Conservation (phyloP, 2,888 invertebrate genomes). For the Melikaiella ostensackeni region DNA sequence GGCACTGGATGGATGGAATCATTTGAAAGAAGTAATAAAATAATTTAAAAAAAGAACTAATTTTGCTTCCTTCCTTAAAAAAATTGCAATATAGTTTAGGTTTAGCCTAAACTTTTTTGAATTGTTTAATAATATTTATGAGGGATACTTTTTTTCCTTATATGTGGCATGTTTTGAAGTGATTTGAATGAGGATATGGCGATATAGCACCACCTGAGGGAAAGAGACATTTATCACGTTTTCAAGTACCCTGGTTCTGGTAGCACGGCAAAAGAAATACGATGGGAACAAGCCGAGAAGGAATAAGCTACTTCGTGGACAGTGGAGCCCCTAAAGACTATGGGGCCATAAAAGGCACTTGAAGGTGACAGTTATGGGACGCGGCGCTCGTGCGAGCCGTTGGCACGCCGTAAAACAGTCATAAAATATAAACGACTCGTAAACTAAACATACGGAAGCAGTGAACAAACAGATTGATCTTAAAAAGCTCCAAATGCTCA, state of each 20-base stretch:
- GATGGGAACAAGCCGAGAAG: constrained; percentile 28
- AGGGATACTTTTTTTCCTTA: neutral
- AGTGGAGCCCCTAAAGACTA: constrained; percentile 65
- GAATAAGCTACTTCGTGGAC: constrained; percentile 51
- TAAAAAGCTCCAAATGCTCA: neutral
- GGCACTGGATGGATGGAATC: no score
- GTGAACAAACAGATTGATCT: constrained; percentile 24
- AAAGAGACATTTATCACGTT: constrained; percentile 36
- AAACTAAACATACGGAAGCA: constrained; percentile 59
- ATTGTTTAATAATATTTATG: neutral
- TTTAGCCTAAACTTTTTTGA: no score
- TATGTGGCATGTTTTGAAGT: neutral
- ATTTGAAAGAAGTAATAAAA: no score
- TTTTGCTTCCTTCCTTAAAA: no score
- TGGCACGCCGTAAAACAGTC: constrained; percentile 72
- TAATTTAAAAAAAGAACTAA: no score
- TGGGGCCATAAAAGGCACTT: constrained; percentile 71
- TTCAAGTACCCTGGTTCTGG: constrained; percentile 9
- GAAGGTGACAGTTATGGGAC: constrained; percentile 74
- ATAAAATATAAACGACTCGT: constrained; percentile 71
- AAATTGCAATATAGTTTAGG: no score
- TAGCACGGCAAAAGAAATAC: constrained; percentile 16
- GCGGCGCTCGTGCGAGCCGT: constrained; percentile 71
- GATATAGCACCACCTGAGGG: neutral
- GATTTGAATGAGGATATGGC: constrained; percentile 29